Base-by-base conservation (phyloP, 2,888 invertebrate species). In the Drosophila borealis region DNA sequence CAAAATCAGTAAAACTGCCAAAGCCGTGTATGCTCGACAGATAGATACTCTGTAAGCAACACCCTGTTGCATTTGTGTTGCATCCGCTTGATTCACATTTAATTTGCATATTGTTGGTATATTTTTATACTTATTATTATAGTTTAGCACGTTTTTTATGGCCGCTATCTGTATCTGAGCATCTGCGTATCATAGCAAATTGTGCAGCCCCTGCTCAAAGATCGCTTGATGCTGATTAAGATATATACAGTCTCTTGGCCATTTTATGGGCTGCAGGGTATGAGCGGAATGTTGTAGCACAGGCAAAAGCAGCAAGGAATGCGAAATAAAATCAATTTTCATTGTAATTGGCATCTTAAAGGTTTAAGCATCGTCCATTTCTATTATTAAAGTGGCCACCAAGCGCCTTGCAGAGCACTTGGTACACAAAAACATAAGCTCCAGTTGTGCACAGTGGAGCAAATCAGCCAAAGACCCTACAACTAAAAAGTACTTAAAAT, bases 261-360 rank as follows among this genome's bases (percentile, higher is more conserved):
- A 9, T 17, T 36, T 50, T 37, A 19, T 45, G 41, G 11, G 2
- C n/a, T 57, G 8, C 8, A 46, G 46, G 57, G 55, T 60, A 55
- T 33, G 4, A 36, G 36, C 13, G 62, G 46, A 48, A 46, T 57
- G 61, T 42, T 42, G 17, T 46, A 41, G 8, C 44, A 67, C 8
- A 62, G 51, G 51, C 53, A 61, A 51, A 62, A 60, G 37, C 57
- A 55, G 48, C 63, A 42, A 48, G 36, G 61, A 72, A 65, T 70
- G 66, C 64, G 66, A 77, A 78, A 86, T 74, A 88, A 85, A 83
- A 80, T 74, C 85, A 72, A 85, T 83, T 83, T 82, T 80, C 80
- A 80, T 81, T 84, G 88, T 84, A 83, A 83, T 84, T 83, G 85
- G 73, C 74, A 77, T 74, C 80, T 85, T 85, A 81, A 88, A 80